Percentiles rank a stretch among this genome's conserved stretches.
Evolutionary conservation across 2,113 vertebrate species (phyloP).

Genomic region (Cololabis saira): DNA sequence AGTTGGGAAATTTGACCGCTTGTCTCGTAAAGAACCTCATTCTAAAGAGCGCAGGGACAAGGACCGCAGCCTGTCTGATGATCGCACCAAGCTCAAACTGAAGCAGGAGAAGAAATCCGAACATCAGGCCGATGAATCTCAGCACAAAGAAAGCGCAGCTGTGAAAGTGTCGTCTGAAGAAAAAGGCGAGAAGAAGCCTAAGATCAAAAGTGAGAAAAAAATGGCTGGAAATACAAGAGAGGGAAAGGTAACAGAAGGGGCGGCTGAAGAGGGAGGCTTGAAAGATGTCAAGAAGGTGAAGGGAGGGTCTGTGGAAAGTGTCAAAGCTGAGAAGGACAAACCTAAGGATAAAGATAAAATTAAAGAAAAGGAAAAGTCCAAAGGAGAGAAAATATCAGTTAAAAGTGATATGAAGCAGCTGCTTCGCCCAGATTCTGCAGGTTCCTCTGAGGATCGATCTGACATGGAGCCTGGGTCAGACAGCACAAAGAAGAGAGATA

Average conservation of each 20-base stretch:
- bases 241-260: conserved; percentile 77
- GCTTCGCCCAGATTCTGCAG: conserved; percentile 81
- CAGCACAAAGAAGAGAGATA: conserved; percentile 81
- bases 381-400: conserved; percentile 74
- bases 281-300: conserved; percentile 88
- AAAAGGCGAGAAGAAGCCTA: conserved; percentile 88
- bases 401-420: conserved; percentile 85
- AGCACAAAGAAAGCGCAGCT: conserved; percentile 78
- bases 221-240: conserved; percentile 80
- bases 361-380: conserved; percentile 82
- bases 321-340: conserved; percentile 75
- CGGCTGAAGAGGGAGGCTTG: conserved; percentile 76
- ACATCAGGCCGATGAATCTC: conserved; percentile 74
- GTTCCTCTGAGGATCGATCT: conserved; percentile 87
- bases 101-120: conserved; percentile 85
- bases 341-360: conserved; percentile 80
- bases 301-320: conserved; percentile 71
- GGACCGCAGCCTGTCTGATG: conserved; percentile 84
- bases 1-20: conserved; percentile 85
- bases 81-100: conserved; percentile 85
- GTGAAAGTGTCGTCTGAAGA: conserved; percentile 84
- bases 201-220: conserved; percentile 88
- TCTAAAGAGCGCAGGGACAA: conserved; percentile 88
- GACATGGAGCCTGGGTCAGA: conserved; percentile 85
- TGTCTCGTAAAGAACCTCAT: conserved; percentile 83